Evolutionary conservation across 2,888 invertebrate genomes (phyloP).

Genomic region (Cerastoderma edule): DNA sequence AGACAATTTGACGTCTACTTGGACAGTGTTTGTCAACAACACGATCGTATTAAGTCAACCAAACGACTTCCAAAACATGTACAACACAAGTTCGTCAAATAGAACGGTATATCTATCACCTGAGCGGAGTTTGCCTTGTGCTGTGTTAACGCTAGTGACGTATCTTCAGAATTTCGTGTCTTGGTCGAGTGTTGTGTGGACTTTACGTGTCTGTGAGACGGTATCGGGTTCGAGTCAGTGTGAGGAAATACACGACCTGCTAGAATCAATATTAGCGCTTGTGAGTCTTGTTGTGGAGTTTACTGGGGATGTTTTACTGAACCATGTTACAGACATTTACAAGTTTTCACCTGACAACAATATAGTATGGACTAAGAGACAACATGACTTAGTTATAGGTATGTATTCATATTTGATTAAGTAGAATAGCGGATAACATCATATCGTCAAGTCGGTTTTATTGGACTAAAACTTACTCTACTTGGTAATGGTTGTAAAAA

Average conservation of each 20-base stretch:
- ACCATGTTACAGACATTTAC: not conserved
- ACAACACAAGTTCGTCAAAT: not conserved
- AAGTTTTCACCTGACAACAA: constrained; percentile 4
- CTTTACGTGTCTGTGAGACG: constrained; percentile 14
- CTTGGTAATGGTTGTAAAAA: no score
- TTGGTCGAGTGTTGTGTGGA: constrained; percentile 19
- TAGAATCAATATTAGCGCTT: constrained; percentile 28
- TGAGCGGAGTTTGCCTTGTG: constrained; percentile 8
- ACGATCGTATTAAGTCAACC: not conserved
- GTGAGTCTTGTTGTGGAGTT: constrained; percentile 22
- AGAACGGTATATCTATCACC: constrained; percentile 6
- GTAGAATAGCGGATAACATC: no score
- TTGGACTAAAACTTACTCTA: no score
- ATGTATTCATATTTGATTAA: constrained; percentile 1
- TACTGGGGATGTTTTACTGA: constrained; percentile 20
- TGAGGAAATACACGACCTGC: constrained; percentile 10
- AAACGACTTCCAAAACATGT: not conserved
- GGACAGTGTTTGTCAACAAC: not conserved
- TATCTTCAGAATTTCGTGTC: constrained; percentile 24
- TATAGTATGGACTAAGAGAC: constrained; percentile 23
- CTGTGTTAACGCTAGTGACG: not conserved
- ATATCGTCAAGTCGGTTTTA: no score
- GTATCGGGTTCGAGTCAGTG: not conserved
- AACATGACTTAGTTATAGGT: constrained; percentile 28
- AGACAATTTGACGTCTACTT: not conserved